Conservation (phyloP, 2,888 invertebrate genomes). For the Drosophila lacicola region DNA sequence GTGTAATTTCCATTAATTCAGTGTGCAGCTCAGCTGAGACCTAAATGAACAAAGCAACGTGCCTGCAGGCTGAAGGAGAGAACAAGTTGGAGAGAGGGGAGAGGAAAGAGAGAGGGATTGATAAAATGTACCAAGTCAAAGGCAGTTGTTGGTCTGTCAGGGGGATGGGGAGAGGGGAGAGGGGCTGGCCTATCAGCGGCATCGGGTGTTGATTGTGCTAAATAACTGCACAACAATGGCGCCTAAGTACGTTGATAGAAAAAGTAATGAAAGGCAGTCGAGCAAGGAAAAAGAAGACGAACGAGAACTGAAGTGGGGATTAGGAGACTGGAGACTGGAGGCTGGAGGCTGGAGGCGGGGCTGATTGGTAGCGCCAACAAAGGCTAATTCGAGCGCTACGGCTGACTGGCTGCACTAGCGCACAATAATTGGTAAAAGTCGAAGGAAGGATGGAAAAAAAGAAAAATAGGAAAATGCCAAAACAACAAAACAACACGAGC, state of each 20-base stretch:
- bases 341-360: slow-evolving; percentile 39
- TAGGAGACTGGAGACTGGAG: neutral
- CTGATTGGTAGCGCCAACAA: slow-evolving; percentile 75
- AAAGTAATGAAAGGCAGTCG: slow-evolving; percentile 71
- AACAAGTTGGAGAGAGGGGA: neutral
- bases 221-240: slow-evolving; percentile 79
- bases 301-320: neutral
- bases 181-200: slow-evolving; percentile 55
- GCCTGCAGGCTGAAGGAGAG: slow-evolving; percentile 54
- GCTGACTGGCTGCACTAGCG: slow-evolving; percentile 46
- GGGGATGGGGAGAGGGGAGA: neutral
- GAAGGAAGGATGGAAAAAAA: slow-evolving; percentile 19
- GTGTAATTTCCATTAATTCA: slow-evolving; percentile 72
- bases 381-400: slow-evolving; percentile 71
- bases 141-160: slow-evolving; percentile 14
- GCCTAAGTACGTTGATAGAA: slow-evolving; percentile 80
- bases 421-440: slow-evolving; percentile 80
- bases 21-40: slow-evolving; percentile 66
- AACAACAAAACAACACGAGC: slow-evolving; percentile 50
- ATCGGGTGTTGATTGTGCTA: slow-evolving; percentile 77
- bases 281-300: slow-evolving; percentile 9
- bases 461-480: slow-evolving; percentile 14
- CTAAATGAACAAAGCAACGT: slow-evolving; percentile 66
- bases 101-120: slow-evolving; percentile 37
- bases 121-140: slow-evolving; percentile 62